These are phyloP conservation scores for Hydropsyche tenuis DNA, from an alignment of 1,140 invertebrate species.

Conservation along the genomic window DNA sequence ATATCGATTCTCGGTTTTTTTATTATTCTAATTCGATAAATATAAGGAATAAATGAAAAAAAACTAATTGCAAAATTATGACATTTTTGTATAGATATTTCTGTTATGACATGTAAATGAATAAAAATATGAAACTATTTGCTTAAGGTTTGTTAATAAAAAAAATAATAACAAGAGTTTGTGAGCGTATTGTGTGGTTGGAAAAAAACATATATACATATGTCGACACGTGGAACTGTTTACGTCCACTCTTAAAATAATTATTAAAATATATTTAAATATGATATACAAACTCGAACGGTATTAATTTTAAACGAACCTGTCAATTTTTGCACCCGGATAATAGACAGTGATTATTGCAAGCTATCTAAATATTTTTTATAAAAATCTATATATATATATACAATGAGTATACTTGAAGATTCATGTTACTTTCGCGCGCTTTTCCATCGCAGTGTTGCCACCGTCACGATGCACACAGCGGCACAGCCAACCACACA, in stretches of 20 bases:
- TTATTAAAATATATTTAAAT: no score
- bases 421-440: neutral
- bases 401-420: no score
- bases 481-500: constrained; percentile 30
- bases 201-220: no score
- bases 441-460: neutral
- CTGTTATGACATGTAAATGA: constrained; percentile 53
- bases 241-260: neutral
- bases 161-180: constrained; percentile 30
- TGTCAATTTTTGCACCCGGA: no score
- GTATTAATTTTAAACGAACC: no score
- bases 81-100: constrained; percentile 54
- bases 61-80: constrained; percentile 49
- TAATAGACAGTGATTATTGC: no score
- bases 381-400: no score
- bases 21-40: constrained; percentile 50
- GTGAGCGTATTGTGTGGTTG: constrained; percentile 46
- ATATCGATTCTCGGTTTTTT: constrained; percentile 50
- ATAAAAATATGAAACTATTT: constrained; percentile 52
- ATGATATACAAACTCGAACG: no score
- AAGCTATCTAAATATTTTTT: no score
- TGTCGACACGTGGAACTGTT: neutral
- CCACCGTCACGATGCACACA: constrained; percentile 36
- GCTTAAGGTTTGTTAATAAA: constrained; percentile 52
- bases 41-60: constrained; percentile 47